These are phyloP conservation scores for Pseudococcus longispinus DNA, from an alignment of 2,888 invertebrate species.

Conservation along the genomic window DNA sequence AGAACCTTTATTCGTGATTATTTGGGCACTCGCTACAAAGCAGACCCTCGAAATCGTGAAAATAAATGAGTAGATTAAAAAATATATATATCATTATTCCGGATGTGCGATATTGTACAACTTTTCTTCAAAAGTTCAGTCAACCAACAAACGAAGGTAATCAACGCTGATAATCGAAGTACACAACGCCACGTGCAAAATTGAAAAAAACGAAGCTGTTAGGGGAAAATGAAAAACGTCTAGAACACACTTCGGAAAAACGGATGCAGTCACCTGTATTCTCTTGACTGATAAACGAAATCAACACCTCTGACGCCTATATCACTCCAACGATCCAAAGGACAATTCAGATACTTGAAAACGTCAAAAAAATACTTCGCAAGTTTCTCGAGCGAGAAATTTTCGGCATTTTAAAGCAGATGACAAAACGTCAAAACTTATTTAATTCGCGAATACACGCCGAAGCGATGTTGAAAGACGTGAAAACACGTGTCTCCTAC, in stretches of 20 bases:
- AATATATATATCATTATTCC: too few species aligned
- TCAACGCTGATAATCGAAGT: too few species aligned
- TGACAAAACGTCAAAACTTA: slow-evolving; percentile 1
- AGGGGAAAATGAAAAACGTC: background rate
- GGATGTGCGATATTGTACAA: too few species aligned
- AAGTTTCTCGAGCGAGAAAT: background rate
- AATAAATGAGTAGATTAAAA: too few species aligned
- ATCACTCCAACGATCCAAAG: background rate
- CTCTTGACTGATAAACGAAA: background rate
- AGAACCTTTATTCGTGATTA: too few species aligned
- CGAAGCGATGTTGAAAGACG: background rate
- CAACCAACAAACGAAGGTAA: too few species aligned
- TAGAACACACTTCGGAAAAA: background rate
- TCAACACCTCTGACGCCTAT: background rate
- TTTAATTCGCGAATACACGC: background rate
- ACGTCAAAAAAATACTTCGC: background rate
- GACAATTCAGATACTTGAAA: background rate
- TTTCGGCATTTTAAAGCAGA: background rate
- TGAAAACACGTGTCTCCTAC: background rate
- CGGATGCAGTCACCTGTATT: background rate
- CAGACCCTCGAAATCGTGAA: too few species aligned
- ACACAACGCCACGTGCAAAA: too few species aligned
- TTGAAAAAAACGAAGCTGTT: too few species aligned
- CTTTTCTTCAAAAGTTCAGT: too few species aligned
- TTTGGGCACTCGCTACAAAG: too few species aligned